phyloP scores from a whole-genome alignment of 2,888 invertebrate genomes.

The Ceramica pisi region DNA sequence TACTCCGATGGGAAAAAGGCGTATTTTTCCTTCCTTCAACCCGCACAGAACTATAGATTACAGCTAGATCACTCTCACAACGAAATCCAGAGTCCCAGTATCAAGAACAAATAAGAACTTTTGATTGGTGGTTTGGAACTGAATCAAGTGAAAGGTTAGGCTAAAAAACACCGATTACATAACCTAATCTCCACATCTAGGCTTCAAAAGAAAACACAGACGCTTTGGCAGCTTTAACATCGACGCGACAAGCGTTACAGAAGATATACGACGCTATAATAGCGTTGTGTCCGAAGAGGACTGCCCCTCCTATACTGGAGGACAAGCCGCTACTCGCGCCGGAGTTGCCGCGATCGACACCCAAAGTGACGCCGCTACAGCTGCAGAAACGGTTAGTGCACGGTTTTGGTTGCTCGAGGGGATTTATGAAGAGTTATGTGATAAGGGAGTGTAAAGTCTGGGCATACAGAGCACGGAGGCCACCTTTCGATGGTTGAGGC shows the following conservation, averaged over 20 bases:
- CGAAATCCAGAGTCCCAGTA: too few species aligned
- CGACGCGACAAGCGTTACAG: conserved; percentile 91
- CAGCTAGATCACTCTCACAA: too few species aligned
- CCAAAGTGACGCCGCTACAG: conserved; percentile 86
- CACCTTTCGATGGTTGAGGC: background rate
- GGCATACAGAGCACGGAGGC: background rate
- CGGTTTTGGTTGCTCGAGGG: background rate
- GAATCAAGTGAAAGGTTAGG: background rate
- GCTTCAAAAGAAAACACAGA: conserved; percentile 91
- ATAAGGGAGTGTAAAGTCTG: too few species aligned
- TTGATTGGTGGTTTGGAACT: background rate
- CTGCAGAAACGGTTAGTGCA: conserved; percentile 85
- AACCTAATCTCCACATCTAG: conserved; percentile 65
- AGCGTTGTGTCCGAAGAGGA: conserved; percentile 91
- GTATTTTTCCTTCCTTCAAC: background rate
- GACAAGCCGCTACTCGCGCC: conserved; percentile 84
- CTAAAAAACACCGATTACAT: conserved; percentile 7
- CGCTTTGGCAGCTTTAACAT: conserved; percentile 91
- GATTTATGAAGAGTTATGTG: background rate
- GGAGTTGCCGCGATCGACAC: conserved; percentile 78
- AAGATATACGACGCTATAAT: conserved; percentile 92
- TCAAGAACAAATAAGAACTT: background rate
- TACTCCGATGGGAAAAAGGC: background rate
- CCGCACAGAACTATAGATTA: too few species aligned
- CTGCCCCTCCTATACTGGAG: conserved; percentile 90